Evolutionary conservation across 2,888 invertebrate genomes (phyloP).

Genomic region (Choreutis nemorana): DNA sequence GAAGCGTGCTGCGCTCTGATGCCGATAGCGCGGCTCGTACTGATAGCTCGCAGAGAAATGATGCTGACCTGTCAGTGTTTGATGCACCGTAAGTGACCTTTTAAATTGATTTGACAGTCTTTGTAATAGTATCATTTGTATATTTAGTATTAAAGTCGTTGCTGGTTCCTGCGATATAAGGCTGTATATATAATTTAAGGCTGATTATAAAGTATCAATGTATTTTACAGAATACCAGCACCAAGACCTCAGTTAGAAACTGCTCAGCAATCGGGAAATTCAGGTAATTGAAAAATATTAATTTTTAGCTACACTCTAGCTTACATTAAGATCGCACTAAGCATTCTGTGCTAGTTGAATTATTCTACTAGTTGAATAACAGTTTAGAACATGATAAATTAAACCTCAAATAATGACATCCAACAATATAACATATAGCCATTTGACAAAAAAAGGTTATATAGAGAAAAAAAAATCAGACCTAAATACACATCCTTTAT

Average conservation of each 20-base stretch:
- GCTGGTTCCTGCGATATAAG: not conserved
- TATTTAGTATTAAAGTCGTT: slow-evolving; percentile 1
- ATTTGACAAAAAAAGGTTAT: too few relatives aligned
- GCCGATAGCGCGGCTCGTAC: slow-evolving; percentile 21
- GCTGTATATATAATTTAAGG: not conserved
- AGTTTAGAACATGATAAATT: too few relatives aligned
- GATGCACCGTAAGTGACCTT: slow-evolving; percentile 36
- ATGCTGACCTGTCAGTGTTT: slow-evolving; percentile 35
- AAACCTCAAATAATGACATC: too few relatives aligned
- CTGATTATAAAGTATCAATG: too few relatives aligned
- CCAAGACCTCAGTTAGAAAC: slow-evolving; percentile 41
- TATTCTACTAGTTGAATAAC: too few relatives aligned
- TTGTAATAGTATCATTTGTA: slow-evolving; percentile 2
- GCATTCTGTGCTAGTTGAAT: too few relatives aligned
- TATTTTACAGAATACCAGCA: slow-evolving; percentile 30
- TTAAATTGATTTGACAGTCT: not conserved
- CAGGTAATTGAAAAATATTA: too few relatives aligned
- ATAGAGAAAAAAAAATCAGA: too few relatives aligned
- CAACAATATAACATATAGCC: too few relatives aligned
- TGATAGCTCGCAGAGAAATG: slow-evolving; percentile 27
- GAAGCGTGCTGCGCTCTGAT: slow-evolving; percentile 44
- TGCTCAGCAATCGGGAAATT: slow-evolving; percentile 38
- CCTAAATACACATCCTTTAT: slow-evolving; percentile 1
- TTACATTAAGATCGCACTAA: too few relatives aligned
- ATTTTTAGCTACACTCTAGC: too few relatives aligned